phyloP scores from a whole-genome alignment of 1,140 invertebrate genomes.

The Parasteatoda tepidariorum region DNA sequence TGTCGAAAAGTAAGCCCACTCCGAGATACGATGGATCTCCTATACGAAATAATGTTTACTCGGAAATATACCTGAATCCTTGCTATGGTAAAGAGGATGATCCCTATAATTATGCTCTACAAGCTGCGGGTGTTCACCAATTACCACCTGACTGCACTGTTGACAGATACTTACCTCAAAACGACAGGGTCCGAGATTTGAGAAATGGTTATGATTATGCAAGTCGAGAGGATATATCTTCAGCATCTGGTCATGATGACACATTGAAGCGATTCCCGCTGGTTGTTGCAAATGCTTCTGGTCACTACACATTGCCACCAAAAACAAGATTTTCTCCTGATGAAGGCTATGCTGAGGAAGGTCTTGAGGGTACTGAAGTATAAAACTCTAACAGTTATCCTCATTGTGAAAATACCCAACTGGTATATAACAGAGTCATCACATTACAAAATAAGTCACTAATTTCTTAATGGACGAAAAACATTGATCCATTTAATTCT shows the following conservation, averaged over 20 bases:
- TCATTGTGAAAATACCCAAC: not conserved
- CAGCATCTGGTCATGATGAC: constrained; percentile 28
- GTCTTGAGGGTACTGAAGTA: constrained; percentile 84
- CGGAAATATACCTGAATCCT: constrained; percentile 52
- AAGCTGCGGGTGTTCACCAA: constrained; percentile 19
- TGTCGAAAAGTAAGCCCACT: constrained; percentile 7
- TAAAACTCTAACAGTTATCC: constrained; percentile 68
- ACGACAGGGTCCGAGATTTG: constrained; percentile 49
- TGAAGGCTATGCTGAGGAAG: constrained; percentile 87
- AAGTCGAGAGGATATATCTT: constrained; percentile 20
- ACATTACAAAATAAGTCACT: too few relatives aligned
- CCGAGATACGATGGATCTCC: constrained; percentile 19
- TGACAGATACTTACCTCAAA: constrained; percentile 48
- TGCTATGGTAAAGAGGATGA: constrained; percentile 47
- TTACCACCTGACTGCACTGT: constrained; percentile 44
- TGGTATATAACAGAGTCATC: too few relatives aligned
- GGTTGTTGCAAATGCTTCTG: constrained; percentile 51
- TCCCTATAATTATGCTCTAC: constrained; percentile 36
- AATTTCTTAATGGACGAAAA: constrained; percentile 2
- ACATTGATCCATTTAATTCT: constrained; percentile 13
- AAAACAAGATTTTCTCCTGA: constrained; percentile 80
- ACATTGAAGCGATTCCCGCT: constrained; percentile 40
- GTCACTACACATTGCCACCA: constrained; percentile 60
- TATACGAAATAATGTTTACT: constrained; percentile 25
- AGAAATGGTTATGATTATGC: constrained; percentile 31